Base-by-base conservation (phyloP, 2,888 invertebrate genomes). In the Synergus itoensis region DNA sequence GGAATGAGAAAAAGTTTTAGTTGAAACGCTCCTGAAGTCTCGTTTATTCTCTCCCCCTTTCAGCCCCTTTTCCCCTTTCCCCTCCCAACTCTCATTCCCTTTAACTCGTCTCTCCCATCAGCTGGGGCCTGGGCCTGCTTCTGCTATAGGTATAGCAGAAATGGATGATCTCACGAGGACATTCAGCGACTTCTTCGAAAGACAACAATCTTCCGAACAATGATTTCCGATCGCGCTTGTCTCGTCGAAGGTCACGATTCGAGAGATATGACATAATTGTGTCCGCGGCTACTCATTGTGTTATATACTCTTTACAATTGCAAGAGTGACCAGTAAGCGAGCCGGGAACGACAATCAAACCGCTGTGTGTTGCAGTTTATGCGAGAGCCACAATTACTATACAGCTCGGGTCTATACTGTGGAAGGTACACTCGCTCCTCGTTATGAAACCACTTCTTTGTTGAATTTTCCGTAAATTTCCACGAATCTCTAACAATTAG, bases 101-200 rank as follows among this genome's bases (percentile, higher is more conserved):
- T 77, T 81, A 81, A 73, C 79, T 82, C 82, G 81, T 82, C 82
- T 80, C 41, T 62, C 79, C 83, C 81, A 80, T 77, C 79, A 77
- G 80, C 81, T 81, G 79, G 79, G 80, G 79, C 83, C 81, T 80
- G 79, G 80, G 80, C 83, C 81, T 80, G 83, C 81, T 83, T 83
- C 83, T 81, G 80, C 79, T 62, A 79, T 79, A 80, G 80, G 78
- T 62, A 79, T 79, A 80, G 82, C 83, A 82, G 83, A 81, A 83
- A 82, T 60, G 21, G 60, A 21, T 60, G 60, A 28, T 60, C 60
- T 28, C 60, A 60, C 60, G 12, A 28, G 21, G 28, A 60, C 60
- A 60, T 21, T 60, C 60, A 60, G 21, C 21, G 11, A 60, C 5
- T 60, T 60, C 60, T 11, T 14, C 28, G 60, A 60, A 60, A 60